phyloP scores from a whole-genome alignment of 2,113 vertebrate species.

The Eulemur rufifrons region DNA sequence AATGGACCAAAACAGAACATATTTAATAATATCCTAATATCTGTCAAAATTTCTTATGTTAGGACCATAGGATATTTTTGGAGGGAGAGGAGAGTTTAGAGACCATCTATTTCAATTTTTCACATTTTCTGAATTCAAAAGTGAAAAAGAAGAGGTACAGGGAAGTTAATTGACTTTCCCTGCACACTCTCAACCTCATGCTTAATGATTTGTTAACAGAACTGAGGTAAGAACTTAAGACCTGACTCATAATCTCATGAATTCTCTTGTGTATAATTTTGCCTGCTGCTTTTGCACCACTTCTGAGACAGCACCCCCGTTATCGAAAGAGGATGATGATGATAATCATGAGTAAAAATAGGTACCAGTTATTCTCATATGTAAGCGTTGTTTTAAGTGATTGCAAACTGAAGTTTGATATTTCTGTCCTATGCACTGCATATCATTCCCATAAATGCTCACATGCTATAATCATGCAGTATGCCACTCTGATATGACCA shows the following conservation, averaged over 20 bases:
- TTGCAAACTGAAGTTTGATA: not conserved
- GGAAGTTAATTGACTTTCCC: not conserved
- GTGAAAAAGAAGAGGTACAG: not conserved
- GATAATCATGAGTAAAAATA: not conserved
- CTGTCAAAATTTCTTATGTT: not conserved
- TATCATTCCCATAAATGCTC: not conserved
- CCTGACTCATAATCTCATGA: no score
- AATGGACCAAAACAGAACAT: not conserved
- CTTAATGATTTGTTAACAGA: not conserved
- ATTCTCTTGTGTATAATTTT: not conserved
- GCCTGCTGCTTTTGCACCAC: not conserved
- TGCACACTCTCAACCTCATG: not conserved
- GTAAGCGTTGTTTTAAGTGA: not conserved
- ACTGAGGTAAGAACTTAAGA: not conserved
- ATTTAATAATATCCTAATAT: not conserved
- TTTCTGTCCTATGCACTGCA: not conserved
- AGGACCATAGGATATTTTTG: not conserved
- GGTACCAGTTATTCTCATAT: not conserved
- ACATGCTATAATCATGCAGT: not conserved
- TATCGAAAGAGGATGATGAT: not conserved
- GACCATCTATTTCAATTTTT: not conserved
- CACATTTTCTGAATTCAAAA: not conserved
- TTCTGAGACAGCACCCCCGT: not conserved
- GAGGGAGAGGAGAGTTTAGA: not conserved
- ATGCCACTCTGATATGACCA: accelerated